Percentiles rank a stretch among this genome's conserved stretches.
phyloP scores from a whole-genome alignment of 2,888 invertebrate genomes.

The Apamea monoglypha region DNA sequence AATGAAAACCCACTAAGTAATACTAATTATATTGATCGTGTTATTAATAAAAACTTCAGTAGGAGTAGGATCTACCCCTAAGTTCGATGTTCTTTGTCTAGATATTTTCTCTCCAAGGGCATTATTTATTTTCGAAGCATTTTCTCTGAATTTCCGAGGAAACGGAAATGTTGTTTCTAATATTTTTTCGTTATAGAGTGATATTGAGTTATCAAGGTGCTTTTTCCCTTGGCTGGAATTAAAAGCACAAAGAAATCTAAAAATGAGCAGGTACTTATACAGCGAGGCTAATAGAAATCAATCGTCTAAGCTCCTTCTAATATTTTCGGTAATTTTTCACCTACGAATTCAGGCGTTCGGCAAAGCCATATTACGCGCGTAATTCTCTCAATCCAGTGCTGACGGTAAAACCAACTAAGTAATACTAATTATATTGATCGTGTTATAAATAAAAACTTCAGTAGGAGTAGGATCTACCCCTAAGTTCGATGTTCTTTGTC shows the following conservation, averaged over 20 bases:
- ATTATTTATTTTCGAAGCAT: slow-evolving; percentile 3
- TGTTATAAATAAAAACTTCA: background rate
- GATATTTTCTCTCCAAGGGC: background rate
- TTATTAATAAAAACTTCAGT: background rate
- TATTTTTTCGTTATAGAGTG: background rate
- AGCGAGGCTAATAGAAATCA: background rate
- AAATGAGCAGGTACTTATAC: background rate
- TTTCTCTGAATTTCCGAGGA: slow-evolving; percentile 16
- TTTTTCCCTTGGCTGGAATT: background rate
- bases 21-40: background rate
- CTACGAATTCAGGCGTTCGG: background rate
- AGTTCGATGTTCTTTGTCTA: slow-evolving; percentile 1
- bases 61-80: background rate
- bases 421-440: background rate
- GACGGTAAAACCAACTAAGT: slow-evolving; percentile 18
- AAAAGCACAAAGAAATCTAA: background rate
- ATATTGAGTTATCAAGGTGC: background rate
- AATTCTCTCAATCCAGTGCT: slow-evolving; percentile 50
- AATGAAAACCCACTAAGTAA: background rate
- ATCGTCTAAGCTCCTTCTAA: background rate
- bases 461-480: background rate
- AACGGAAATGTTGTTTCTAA: background rate
- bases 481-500: background rate
- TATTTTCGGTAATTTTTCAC: slow-evolving; percentile 10
- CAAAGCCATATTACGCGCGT: slow-evolving; percentile 27